phyloP scores from a whole-genome alignment of 2,888 invertebrate genomes.

The Netelia melanura region DNA sequence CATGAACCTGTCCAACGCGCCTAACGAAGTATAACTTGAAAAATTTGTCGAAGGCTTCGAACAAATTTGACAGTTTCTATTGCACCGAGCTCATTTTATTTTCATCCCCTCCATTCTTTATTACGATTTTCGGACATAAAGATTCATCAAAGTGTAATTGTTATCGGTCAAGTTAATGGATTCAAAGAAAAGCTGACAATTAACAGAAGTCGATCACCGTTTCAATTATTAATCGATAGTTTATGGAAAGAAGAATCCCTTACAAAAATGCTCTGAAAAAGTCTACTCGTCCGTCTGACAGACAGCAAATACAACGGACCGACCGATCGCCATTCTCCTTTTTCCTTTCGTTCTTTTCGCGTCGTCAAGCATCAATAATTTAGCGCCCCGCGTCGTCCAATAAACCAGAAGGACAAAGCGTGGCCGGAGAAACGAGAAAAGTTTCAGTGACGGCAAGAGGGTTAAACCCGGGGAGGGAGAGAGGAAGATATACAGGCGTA shows the following conservation, averaged over 20 bases:
- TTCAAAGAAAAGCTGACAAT: too few species aligned
- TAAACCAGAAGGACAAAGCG: slow-evolving; percentile 72
- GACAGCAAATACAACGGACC: neutral
- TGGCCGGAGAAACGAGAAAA: slow-evolving; percentile 46
- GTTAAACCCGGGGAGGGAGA: slow-evolving; percentile 12
- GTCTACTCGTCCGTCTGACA: neutral
- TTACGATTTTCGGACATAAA: too few species aligned
- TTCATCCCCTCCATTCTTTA: too few species aligned
- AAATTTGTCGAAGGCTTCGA: too few species aligned
- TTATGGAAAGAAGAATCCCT: neutral
- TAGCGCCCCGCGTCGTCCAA: slow-evolving; percentile 78
- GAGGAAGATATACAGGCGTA: slow-evolving; percentile 57
- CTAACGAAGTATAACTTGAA: too few species aligned
- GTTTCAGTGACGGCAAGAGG: slow-evolving; percentile 32
- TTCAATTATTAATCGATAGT: too few species aligned
- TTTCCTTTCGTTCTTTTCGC: slow-evolving; percentile 47
- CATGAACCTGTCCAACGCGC: too few species aligned
- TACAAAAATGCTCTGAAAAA: neutral
- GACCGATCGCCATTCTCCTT: neutral
- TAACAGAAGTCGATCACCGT: too few species aligned
- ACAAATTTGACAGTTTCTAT: too few species aligned
- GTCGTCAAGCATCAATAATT: slow-evolving; percentile 79
- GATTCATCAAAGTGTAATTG: too few species aligned
- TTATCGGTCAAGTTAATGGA: too few species aligned
- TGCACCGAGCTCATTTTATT: too few species aligned